A percentile compares a stretch with the other conserved stretches of the same genome.
Conservation (phyloP, 2,888 invertebrate species). For the Tetramorium bicarinatum region DNA sequence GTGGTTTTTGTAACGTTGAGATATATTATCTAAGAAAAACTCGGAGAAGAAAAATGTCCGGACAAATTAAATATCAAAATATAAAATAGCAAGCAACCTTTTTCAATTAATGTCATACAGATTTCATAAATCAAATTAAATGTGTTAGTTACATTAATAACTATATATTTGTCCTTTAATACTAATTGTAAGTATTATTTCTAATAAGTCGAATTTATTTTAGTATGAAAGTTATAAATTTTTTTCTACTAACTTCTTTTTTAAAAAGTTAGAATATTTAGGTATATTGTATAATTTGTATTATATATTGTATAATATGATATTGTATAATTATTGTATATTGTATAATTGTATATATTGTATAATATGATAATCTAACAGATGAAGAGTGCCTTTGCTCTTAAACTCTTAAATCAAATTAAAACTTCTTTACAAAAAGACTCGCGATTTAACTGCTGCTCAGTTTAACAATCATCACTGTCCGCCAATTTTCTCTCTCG, state of each 20-base stretch:
- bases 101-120: not conserved
- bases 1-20: not conserved
- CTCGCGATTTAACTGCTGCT: not conserved
- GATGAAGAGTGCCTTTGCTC: not conserved
- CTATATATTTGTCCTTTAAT: not conserved
- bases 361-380: not conserved
- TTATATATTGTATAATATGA: no score
- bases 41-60: not conserved
- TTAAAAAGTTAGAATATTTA: not conserved
- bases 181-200: slow-evolving; percentile 1
- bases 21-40: not conserved
- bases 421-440: not conserved
- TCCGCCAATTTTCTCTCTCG: not conserved
- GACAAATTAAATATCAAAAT: not conserved
- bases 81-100: not conserved
- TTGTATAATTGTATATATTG: no score
- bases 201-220: not conserved
- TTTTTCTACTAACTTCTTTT: not conserved
- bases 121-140: slow-evolving; percentile 4
- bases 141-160: not conserved
- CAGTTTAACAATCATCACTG: not conserved
- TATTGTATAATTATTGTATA: no score
- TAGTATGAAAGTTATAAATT: not conserved
- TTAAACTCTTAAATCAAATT: not conserved
- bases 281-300: no score